phyloP scores from a whole-genome alignment of 2,888 invertebrate species.

The Margaritifera margaritifera region DNA sequence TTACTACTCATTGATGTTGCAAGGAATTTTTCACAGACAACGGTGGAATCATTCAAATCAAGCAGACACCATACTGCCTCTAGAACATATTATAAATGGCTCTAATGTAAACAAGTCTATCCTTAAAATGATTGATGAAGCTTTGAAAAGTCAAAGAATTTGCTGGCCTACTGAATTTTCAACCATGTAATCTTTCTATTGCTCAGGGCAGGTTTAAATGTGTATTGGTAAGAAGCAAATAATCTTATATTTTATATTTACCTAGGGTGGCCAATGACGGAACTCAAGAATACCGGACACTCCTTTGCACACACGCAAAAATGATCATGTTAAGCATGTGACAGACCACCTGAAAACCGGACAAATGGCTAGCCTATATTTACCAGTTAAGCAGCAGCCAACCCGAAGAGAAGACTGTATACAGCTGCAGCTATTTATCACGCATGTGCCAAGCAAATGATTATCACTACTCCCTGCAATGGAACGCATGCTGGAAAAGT shows the following conservation, averaged over 20 bases:
- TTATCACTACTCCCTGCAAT: slow-evolving; percentile 18
- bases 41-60: no score
- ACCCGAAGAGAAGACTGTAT: slow-evolving; percentile 14
- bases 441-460: slow-evolving; percentile 21
- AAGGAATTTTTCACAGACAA: no score
- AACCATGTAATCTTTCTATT: slow-evolving; percentile 16
- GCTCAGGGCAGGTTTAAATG: slow-evolving; percentile 18
- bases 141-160: slow-evolving; percentile 10
- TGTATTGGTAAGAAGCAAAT: slow-evolving; percentile 12
- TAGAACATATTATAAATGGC: slow-evolving; percentile 20
- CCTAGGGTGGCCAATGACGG: no score
- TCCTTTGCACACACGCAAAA: no score
- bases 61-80: slow-evolving; percentile 5
- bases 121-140: slow-evolving; percentile 12
- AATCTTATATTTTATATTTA: slow-evolving; percentile 18
- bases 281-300: no score
- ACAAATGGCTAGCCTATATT: no score
- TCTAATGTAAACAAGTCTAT: slow-evolving; percentile 23
- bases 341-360: no score
- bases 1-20: no score
- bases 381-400: slow-evolving; percentile 18
- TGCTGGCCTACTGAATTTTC: slow-evolving; percentile 15
- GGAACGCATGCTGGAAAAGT: slow-evolving; percentile 16
- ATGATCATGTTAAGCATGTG: no score
- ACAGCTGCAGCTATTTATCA: slow-evolving; percentile 1